Evolutionary conservation across 1,140 invertebrate species (phyloP), one percentile per base, ranked within the genome.

Genomic region (Heliconius congener): DNA sequence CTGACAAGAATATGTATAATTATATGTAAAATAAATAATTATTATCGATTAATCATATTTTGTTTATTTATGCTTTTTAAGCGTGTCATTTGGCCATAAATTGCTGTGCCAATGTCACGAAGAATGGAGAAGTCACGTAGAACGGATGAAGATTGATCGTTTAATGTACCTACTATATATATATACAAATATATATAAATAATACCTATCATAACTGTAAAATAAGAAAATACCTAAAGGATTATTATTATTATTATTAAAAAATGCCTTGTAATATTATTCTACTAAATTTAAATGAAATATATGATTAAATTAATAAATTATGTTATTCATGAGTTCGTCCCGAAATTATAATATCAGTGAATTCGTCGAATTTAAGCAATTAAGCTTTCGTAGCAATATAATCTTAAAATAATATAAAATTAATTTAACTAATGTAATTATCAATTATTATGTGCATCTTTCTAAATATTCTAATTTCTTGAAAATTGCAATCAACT

Each of bases 91-190:
- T 66, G 11, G 13, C 30, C 60, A 66, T 66, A 66, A 66, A 66
- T 66, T 66, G 3, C 11, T 30, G 60, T 66, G 60, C 23, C 23
- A 66, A 27, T 66, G 27, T 66, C 60, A 66, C 60, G 60, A 30
- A 66, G 60, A 66, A 30, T 18, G 13, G 60, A 66, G 60, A 66
- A 66, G 60, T 66, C 60, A 66, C 60, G 60, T 66, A 66, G 27
- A 16, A 30, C 27, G 27, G 5, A 27, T 66, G 60, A 30, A 66
- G 23, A 16, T 60, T 66, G 60, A 66, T 66, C 60, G 60, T 66
- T 66, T 66, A 13, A 23, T 23, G 3, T 60, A 60, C 8, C 30
- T 30, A 30, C 30, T 30, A 30, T 30, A 30, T 23, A 30, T 23
- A 30, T 30, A 30, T 30, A 30, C 2, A 30, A 2, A 2, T 30